Percentiles rank a stretch among this genome's conserved stretches.
Conservation (phyloP, 1,140 invertebrate species). For the Saccostrea echinata region DNA sequence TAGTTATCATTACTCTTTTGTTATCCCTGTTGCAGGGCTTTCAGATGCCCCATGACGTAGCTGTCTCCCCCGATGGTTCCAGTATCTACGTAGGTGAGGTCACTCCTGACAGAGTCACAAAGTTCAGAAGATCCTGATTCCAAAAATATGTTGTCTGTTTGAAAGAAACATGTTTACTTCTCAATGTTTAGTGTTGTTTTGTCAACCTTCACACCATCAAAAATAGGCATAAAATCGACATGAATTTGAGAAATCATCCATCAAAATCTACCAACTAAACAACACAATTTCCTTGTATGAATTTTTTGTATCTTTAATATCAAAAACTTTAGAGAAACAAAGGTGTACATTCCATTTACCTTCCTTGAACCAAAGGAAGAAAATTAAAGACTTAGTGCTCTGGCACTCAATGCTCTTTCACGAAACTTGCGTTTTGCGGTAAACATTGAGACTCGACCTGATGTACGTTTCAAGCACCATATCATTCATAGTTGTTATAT, state of each 20-base stretch:
- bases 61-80: conserved; percentile 26
- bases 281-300: too few species aligned
- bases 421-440: too few species aligned
- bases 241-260: neutral
- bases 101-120: conserved; percentile 21
- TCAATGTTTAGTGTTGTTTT: conserved; percentile 22
- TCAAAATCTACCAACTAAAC: neutral
- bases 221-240: neutral
- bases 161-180: neutral
- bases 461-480: too few species aligned
- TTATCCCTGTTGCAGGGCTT: neutral
- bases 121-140: neutral
- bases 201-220: neutral
- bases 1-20: too few species aligned
- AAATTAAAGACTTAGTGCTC: too few species aligned
- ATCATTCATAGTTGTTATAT: too few species aligned
- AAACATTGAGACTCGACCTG: too few species aligned
- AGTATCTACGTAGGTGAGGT: conserved; percentile 33
- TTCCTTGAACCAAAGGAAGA: too few species aligned
- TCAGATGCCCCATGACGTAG: conserved; percentile 27
- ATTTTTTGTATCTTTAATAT: too few species aligned
- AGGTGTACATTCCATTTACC: too few species aligned
- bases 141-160: neutral
- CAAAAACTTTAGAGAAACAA: too few species aligned
- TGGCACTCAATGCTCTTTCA: too few species aligned